Evolutionary conservation across 1,140 invertebrate species (phyloP), one percentile per base, ranked within the genome.

Genomic region (Gryllus bimaculatus): DNA sequence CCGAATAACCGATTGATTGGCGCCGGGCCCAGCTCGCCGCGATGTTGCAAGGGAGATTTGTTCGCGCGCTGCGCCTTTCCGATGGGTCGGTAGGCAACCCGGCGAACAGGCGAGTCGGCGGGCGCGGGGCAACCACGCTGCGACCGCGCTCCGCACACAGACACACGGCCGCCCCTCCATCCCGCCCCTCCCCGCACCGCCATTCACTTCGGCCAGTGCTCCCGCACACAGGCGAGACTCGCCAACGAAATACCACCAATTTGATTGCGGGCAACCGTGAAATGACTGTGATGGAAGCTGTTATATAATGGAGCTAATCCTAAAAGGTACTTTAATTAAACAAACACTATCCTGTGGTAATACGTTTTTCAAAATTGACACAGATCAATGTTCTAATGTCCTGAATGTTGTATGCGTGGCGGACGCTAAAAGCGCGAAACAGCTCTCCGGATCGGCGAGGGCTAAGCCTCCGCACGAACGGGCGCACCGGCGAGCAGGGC

Each of bases 301-400:
- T 66, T 66, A 66, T 66, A 66, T 66, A 66, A 66, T 66, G 54
- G 54, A 66, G 54, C 54, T 66, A 66, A 66, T 66, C 54, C 54
- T 66, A 66, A 66, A 66, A 66, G 54, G 54, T 66, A 66, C 54
- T 66, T 66, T 66, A 66, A 66, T 66, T 66, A 66, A 66, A 66
- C 54, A 66, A 66, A 66, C 54, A 66, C 54, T 66, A 66, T 66
- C 54, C 54, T 66, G 54, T 18, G 54, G 54, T 66, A 66, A 66
- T 66, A 66, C 54, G 54, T 66, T 66, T 66, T 66, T 66, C 54
- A 66, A 66, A 66, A 66, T 66, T 66, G 54, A 66, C 54, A 66
- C 54, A 66, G 54, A 66, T 66, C 54, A 66, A 66, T 66, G 54
- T 66, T 66, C 54, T 66, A 66, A 66, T 66, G 54, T 66, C 54